Evolutionary conservation across 2,113 vertebrate species (phyloP), one percentile per base, ranked within the genome.

Genomic region (Bungarus multicinctus): DNA sequence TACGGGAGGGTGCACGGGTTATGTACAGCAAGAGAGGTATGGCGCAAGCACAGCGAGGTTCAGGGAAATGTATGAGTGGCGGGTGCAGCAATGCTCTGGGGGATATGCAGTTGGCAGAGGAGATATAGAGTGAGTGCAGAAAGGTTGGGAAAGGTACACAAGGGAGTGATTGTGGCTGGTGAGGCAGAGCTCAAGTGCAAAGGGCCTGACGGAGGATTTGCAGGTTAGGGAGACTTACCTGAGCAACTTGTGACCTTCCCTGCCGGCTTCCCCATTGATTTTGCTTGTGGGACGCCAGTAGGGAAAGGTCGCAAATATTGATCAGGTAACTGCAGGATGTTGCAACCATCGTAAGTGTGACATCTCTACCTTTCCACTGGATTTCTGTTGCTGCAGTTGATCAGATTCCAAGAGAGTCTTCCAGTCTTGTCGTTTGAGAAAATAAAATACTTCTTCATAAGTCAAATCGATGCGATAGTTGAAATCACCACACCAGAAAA

Each of bases 401-500:
- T 98, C 98, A 92, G 97, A 98, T 93, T 98, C 98, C 95, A 98
- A 39, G 87, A 98, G 98, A 3, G 95, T 97, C 94, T 97, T 98
- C 98, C 98, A 98, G 0, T 98, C 98, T 94, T 98, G 97, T 90
- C 97, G 97, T 94, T 98, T 98, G 52, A 98, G 97, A 94, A 98
- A 98, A 93, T 98, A 98, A 92, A 98, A 98, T 89, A 98, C 98
- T 94, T 98, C 98, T 60, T 98, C 98, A 0, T 98, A 98, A 0
- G 98, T 98, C 14, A 98, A 96, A 50, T 98, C 98, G 2, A 98
- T 97, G 93, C 98, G 98, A 93, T 98, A 98, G 96, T 98, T 98
- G 94, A 98, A 98, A 91, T 98, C 98, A 0, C 98, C 98, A 57
- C 98, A 98, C 98, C 98, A 98, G 91, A 98, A 98, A 57, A 98